Base-by-base conservation (phyloP, 2,888 invertebrate genomes). In the Shargacucullia verbasci region DNA sequence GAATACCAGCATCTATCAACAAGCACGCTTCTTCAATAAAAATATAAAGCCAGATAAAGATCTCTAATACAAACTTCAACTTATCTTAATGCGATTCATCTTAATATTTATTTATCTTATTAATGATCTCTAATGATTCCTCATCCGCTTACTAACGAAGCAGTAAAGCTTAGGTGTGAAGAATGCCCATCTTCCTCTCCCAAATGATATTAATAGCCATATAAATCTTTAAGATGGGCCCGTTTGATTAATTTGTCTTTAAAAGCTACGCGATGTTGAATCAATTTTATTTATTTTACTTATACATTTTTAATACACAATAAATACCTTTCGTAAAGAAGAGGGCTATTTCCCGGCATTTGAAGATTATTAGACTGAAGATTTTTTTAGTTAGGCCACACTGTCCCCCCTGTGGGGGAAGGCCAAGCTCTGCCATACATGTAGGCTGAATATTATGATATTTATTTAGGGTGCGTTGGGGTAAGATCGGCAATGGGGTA, bases 121-220 rank as follows among this genome's bases (percentile, higher is more conserved):
- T 61, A 59, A 75, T 64, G 47, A 76, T 59, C 58, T 52, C 45
- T 52, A 65, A 76, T 59, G 39, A 72, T 71, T 56, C 69, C 69
- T 76, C 73, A 69, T 72, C 59, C 69, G 57, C 62, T 53, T 48
- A 35, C 59, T 72, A 76, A 73, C 62, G 47, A 75, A 72, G 58
- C 65, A 41, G 53, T 64, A 55, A 60, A 56, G 40, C 41, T 57
- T 45, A 73, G 73, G 69, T 73, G 76, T 72, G 73, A 72, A 65
- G 48, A 68, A 68, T 55, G 47, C 37, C 35, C 60, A 25, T 60
- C 52, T 57, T 56, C 44, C 50, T 54, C 11, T 48, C 41, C 12
- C 40, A 60, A 72, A 76, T 59, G 56, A 50, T 75, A 72, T 75
- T 75, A 68, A 75, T 75, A 61, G 61, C 54, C 34, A 33, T 53